A percentile compares a stretch with the other conserved stretches of the same genome.
Evolutionary conservation across 2,113 vertebrate genomes (phyloP).

Genomic region (Parotia lawesii): DNA sequence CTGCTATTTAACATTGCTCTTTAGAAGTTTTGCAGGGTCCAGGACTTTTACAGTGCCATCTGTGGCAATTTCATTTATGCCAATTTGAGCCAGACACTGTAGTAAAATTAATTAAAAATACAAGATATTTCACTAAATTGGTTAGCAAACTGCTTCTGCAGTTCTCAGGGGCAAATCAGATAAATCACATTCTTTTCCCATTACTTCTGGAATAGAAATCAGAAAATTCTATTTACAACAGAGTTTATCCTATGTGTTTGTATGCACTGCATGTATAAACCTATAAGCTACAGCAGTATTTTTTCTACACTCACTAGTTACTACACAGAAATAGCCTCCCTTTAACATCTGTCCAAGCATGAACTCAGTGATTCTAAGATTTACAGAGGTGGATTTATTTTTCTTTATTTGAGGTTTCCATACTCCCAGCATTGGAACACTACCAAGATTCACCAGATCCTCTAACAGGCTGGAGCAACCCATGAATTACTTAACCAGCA

Average conservation of each 20-base stretch:
- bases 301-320: background rate
- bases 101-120: background rate
- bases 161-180: background rate
- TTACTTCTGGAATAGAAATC: background rate
- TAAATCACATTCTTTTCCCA: background rate
- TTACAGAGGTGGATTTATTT: background rate
- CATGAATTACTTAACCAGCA: background rate
- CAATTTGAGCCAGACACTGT: background rate
- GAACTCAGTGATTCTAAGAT: background rate
- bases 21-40: background rate
- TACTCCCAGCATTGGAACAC: background rate
- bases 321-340: background rate
- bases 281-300: background rate
- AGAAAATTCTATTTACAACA: background rate
- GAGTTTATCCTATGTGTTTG: background rate
- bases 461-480: background rate
- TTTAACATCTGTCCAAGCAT: background rate
- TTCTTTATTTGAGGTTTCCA: background rate
- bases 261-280: background rate
- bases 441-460: background rate
- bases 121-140: background rate
- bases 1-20: background rate
- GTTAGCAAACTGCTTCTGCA: background rate
- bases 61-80: background rate
- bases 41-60: background rate